phyloP scores from a whole-genome alignment of 2,113 vertebrate species.

The Merops nubicus region DNA sequence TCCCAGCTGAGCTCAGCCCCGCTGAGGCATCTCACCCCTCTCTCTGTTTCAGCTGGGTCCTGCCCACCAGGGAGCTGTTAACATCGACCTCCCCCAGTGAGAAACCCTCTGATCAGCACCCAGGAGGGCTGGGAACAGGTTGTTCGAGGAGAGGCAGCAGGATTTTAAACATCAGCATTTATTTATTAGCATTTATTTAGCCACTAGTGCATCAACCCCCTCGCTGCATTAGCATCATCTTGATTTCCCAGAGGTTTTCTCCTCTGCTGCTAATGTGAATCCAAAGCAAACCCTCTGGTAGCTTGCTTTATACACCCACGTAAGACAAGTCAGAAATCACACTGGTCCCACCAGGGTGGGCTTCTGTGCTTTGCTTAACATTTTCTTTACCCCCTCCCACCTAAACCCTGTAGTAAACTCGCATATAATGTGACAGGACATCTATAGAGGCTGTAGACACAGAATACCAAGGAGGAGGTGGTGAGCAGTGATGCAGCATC shows the following conservation, averaged over 20 bases:
- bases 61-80: not conserved
- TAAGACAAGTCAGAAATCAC: not conserved
- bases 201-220: conserved; percentile 1
- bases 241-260: conserved; percentile 33
- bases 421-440: not conserved
- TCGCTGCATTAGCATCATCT: conserved; percentile 27
- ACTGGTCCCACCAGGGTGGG: not conserved
- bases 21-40: not conserved
- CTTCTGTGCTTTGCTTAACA: not conserved
- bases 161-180: not conserved
- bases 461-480: not conserved
- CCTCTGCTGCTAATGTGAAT: not conserved
- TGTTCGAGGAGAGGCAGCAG: not conserved
- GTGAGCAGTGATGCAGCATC: not conserved
- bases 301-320: not conserved
- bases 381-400: not conserved
- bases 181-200: conserved; percentile 37
- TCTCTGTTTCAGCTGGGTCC: not conserved
- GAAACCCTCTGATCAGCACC: not conserved
- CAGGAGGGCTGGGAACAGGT: not conserved
- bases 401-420: not conserved
- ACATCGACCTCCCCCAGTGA: not conserved
- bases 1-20: not conserved
- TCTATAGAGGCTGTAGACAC: not conserved
- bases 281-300: not conserved